Evolutionary conservation across 2,888 invertebrate genomes (phyloP), one percentile per base, ranked within the genome.

Genomic region (Drosophila villosipedis): DNA sequence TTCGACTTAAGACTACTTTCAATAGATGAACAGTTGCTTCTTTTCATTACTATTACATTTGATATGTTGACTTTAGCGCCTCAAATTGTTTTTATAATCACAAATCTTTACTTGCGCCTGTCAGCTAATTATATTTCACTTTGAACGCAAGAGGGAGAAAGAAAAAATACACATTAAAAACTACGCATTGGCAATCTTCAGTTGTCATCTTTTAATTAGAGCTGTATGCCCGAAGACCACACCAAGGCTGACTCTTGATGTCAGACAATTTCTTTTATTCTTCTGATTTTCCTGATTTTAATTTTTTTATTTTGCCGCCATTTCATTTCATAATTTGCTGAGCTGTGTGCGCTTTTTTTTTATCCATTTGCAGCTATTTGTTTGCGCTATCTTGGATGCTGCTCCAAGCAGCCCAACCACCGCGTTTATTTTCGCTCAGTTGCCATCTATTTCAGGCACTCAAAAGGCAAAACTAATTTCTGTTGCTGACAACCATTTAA

Each of bases 401-500:
- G 47, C 22, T 14, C 37, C 41, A 41, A 10, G 6, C 16, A 9
- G n/a, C 30, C 16, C 37, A 28, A 37, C 0, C 43, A 2, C 9
- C 47, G 28, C 47, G 47, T 2, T 43, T 31, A n/a, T 22, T 58
- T 30, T 22, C 43, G 41, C 58, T 58, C 43, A 31, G 31, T 58
- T 58, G 58, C 58, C 58, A 60, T 69, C 73, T 77, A 68, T 77
- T 66, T 66, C 59, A 70, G 64, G 65, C 76, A 65, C 68, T 69
- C 52, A 65, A 50, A 74, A 82, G 82, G 86, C 83, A 86, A 83
- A 86, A 78, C 84, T 84, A 84, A 84, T 84, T 84, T 84, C 84
- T 84, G 87, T 73, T 84, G 88, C 82, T 84, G 84, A 84, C 84
- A 84, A 82, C 80, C 84, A 84, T 84, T 87, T 84, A 84, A 84